phyloP scores from a whole-genome alignment of 2,888 invertebrate species.

The Lamellibrachia columna region DNA sequence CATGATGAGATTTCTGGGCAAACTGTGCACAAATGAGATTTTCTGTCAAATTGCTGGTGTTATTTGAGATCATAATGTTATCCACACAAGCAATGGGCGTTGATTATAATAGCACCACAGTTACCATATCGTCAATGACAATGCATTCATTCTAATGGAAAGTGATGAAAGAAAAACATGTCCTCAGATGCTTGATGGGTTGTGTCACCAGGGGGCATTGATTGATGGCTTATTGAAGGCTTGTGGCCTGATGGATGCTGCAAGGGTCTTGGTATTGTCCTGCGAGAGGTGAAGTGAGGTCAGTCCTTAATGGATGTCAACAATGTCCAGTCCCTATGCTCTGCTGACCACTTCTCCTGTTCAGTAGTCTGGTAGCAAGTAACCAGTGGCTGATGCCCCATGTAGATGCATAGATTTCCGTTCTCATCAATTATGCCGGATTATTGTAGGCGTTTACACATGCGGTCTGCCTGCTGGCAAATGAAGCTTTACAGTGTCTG shows the following conservation, averaged over 20 bases:
- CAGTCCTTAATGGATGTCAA: background rate
- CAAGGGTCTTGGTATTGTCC: background rate
- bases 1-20: background rate
- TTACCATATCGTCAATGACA: too few species aligned
- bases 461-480: background rate
- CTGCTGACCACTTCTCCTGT: background rate
- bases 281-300: background rate
- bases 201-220: background rate
- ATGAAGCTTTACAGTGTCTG: background rate
- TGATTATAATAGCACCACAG: background rate
- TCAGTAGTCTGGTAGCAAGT: background rate
- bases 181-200: background rate
- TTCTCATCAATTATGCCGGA: background rate
- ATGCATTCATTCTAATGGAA: background rate
- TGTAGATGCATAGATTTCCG: conserved; percentile 9
- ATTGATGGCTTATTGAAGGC: conserved; percentile 4
- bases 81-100: background rate
- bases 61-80: background rate
- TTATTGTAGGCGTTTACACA: conserved; percentile 2
- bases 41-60: background rate
- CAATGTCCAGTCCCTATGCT: background rate
- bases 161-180: background rate
- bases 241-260: background rate
- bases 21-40: background rate
- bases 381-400: background rate